Evolutionary conservation across 2,113 vertebrate genomes (phyloP), one percentile per base, ranked within the genome.

Genomic region (Pithys albifrons): DNA sequence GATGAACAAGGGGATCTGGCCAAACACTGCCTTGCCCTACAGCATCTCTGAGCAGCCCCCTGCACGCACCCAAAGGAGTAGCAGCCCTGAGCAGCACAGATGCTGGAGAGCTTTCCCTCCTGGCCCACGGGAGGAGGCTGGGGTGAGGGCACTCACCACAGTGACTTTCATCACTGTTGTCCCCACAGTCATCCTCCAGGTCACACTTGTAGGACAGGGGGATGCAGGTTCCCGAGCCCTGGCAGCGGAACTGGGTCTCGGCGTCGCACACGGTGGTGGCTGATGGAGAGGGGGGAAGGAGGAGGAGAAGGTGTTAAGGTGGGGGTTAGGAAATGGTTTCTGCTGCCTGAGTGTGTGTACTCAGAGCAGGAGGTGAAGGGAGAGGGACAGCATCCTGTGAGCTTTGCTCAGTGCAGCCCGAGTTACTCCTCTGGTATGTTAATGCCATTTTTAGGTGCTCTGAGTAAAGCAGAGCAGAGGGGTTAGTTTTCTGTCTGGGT

Each of bases 121-220:
- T 3, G 39, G 52, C 33, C 18, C 71, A 12, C 45, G 31, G 49
- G 7, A 48, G 61, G 61, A 45, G 69, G 15, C 5, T 13, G 20
- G 64, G 39, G 79, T 0, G 46, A 66, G 62, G 52, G 54, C 67
- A 61, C 98, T 98, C 96, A 99, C 99, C 98, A 23, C 99, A 99
- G 94, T 98, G 98, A 19, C 98, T 98, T 37, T 99, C 99, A 2
- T 99, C 99, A 2, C 99, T 99, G 97, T 99, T 99, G 95, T 99
- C 99, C 4, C 99, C 99, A 24, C 99, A 99, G 97, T 99, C 99
- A 0, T 99, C 99, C 88, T 99, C 99, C 4, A 99, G 98, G 97
- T 99, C 99, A 51, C 99, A 99, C n/a, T 99, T 99, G 95, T 99
- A 99, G 81, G 99, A 99, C 51, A 99, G 97, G 0, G 99, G 99